These are phyloP conservation scores for Himalopsyche phryganea DNA, from an alignment of 1,140 invertebrate species.

Conservation along the genomic window DNA sequence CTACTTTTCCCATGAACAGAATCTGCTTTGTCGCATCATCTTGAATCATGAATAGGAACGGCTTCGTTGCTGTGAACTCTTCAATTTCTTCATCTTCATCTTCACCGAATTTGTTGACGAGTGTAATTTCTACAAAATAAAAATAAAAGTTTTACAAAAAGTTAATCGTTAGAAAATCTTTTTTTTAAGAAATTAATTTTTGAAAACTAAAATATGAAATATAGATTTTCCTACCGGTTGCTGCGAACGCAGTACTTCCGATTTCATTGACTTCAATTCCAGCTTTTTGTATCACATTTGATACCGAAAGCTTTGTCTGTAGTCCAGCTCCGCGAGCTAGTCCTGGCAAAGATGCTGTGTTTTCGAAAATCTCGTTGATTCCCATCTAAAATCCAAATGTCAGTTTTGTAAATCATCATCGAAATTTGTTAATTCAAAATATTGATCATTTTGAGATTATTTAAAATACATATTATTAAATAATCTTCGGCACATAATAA, in stretches of 20 bases:
- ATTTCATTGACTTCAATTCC: constrained; percentile 82
- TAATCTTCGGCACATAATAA: background rate
- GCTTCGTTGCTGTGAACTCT: constrained; percentile 65
- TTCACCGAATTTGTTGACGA: constrained; percentile 69
- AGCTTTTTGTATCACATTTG: constrained; percentile 74
- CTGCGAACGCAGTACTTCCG: constrained; percentile 72
- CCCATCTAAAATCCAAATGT: constrained; percentile 58
- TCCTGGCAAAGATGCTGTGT: constrained; percentile 62
- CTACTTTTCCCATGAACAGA: constrained; percentile 68
- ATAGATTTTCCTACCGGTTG: constrained; percentile 59
- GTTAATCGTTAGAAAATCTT: background rate
- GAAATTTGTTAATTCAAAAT: background rate
- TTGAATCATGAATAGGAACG: constrained; percentile 78
- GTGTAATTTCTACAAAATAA: constrained; percentile 57
- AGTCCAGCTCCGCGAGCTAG: constrained; percentile 55
- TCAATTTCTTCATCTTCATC: constrained; percentile 42
- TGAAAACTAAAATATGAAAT: too few species aligned
- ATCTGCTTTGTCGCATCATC: constrained; percentile 67
- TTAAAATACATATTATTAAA: background rate
- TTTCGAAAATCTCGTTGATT: constrained; percentile 65
- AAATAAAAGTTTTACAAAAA: background rate
- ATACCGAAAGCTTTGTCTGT: constrained; percentile 57
- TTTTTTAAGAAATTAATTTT: background rate
- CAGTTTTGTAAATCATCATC: background rate
- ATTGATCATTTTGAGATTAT: background rate